Percentiles rank a stretch among this genome's conserved stretches.
These are phyloP conservation scores for Pogonophryne albipinna DNA, from an alignment of 2,797 vertebrate genomes.

Conservation along the genomic window DNA sequence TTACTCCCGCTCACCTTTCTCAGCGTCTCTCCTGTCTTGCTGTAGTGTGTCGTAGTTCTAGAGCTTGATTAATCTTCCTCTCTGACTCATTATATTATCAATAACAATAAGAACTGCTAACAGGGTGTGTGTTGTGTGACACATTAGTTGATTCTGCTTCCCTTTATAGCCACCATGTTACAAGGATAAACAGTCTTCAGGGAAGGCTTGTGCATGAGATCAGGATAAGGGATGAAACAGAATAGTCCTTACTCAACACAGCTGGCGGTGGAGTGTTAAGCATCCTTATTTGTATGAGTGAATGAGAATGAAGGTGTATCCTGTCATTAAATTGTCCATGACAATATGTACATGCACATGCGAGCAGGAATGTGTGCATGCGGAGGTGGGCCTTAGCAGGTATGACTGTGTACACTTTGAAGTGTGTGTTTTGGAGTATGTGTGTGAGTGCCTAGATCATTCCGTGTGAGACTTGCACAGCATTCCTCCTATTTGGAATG, in stretches of 20 bases:
- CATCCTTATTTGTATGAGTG: conserved; percentile 63
- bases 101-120: conserved; percentile 86
- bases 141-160: conserved; percentile 84
- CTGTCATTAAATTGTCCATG: conserved; percentile 60
- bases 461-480: conserved; percentile 75
- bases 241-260: conserved; percentile 67
- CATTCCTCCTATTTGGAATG: conserved; percentile 79
- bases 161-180: conserved; percentile 84
- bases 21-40: conserved; percentile 74
- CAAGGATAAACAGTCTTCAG: conserved; percentile 79
- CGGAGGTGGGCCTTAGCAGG: conserved; percentile 62
- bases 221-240: conserved; percentile 65
- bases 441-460: conserved; percentile 72
- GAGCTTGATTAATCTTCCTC: conserved; percentile 85
- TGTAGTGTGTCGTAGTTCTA: conserved; percentile 84
- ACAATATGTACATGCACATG: conserved; percentile 69
- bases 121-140: conserved; percentile 84
- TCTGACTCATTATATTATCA: conserved; percentile 84
- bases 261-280: conserved; percentile 65
- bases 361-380: conserved; percentile 66
- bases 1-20: conserved; percentile 79
- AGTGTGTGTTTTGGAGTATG: conserved; percentile 18
- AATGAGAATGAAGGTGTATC: conserved; percentile 46
- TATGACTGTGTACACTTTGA: conserved; percentile 40
- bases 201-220: conserved; percentile 72